phyloP scores from a whole-genome alignment of 2,797 vertebrate genomes.

The Bradypus variegatus region DNA sequence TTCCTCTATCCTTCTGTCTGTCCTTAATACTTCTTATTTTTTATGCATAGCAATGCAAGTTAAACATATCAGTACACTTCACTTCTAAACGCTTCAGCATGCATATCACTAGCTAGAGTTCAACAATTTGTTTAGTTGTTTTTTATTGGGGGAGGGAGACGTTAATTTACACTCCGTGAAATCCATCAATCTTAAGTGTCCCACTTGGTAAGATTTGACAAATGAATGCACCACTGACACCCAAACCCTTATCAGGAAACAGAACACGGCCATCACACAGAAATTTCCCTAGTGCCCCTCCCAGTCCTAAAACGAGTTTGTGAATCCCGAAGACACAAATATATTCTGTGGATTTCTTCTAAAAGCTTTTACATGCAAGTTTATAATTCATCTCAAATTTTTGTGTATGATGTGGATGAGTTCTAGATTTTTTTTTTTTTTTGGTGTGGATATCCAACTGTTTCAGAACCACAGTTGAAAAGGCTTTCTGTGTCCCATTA shows the following conservation, averaged over 20 bases:
- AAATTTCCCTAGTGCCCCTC: neutral
- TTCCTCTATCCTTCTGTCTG: neutral
- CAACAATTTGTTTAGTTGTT: neutral
- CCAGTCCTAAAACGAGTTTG: neutral
- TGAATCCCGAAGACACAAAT: neutral
- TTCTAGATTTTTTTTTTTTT: neutral
- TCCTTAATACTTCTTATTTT: neutral
- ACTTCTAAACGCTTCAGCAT: accelerated
- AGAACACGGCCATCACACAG: neutral
- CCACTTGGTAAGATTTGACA: neutral
- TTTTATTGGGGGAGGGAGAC: neutral
- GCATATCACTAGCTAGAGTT: accelerated
- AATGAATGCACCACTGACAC: neutral
- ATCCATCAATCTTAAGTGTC: neutral
- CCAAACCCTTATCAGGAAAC: accelerated
- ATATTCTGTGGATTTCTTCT: neutral
- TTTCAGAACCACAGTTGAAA: neutral
- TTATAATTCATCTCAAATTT: neutral
- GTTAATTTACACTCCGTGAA: neutral
- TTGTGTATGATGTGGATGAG: too few relatives aligned
- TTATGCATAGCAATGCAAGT: neutral
- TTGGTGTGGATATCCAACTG: accelerated
- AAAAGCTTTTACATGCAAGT: neutral
- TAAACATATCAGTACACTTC: accelerated
- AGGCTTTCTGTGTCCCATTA: neutral